Conservation (phyloP, 2,113 vertebrate species). For the Dicrurus megarhynchus region DNA sequence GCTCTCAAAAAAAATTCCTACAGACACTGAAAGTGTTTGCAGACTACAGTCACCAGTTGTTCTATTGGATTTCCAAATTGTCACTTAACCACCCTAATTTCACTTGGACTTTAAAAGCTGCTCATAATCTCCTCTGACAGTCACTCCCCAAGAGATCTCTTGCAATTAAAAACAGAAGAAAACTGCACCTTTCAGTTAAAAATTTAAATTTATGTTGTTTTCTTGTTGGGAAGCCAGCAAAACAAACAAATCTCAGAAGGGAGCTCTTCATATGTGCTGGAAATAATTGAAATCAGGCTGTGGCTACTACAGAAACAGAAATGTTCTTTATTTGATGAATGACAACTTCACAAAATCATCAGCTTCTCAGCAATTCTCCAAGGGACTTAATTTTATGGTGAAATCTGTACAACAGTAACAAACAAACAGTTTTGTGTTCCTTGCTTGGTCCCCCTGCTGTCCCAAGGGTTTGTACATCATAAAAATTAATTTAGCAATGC, state of each 20-base stretch:
- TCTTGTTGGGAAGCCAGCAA: neutral
- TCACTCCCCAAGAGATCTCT: neutral
- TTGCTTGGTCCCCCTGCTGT: neutral
- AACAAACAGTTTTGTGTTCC: neutral
- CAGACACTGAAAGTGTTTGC: neutral
- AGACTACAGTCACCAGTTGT: neutral
- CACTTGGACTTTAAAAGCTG: neutral
- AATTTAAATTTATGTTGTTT: neutral
- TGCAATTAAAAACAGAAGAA: neutral
- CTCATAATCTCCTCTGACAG: neutral
- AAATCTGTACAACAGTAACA: neutral
- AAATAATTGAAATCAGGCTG: neutral
- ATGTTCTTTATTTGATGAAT: neutral
- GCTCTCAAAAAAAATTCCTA: neutral
- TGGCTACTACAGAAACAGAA: neutral
- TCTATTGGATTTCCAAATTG: neutral
- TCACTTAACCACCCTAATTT: neutral
- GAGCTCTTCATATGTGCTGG: neutral
- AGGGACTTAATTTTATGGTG: neutral
- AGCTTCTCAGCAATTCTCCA: neutral
- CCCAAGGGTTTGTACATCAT: neutral
- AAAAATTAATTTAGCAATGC: slow-evolving; percentile 12
- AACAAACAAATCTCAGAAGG: neutral
- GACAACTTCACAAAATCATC: neutral
- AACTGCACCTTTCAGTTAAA: neutral